These are phyloP conservation scores for Phalacrocorax brasilianus DNA, from an alignment of 2,113 vertebrate species.

Conservation along the genomic window DNA sequence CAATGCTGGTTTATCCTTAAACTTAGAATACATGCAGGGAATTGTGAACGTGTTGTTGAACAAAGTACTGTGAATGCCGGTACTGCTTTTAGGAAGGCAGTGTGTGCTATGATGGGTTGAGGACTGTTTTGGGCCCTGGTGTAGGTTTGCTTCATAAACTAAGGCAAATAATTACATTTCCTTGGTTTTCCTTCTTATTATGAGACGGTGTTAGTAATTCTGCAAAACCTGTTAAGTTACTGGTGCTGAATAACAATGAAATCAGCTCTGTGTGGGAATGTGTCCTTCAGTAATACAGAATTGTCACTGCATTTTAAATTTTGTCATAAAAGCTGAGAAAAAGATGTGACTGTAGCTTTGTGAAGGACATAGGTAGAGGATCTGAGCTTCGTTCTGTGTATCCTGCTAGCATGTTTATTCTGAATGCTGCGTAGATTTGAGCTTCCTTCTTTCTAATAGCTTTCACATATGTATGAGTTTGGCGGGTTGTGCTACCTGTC, in stretches of 20 bases:
- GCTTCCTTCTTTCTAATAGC: neutral
- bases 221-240: neutral
- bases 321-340: neutral
- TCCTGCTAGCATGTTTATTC: neutral
- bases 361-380: neutral
- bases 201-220: neutral
- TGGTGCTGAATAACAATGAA: neutral
- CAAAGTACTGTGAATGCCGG: neutral
- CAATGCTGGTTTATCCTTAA: neutral
- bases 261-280: neutral
- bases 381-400: neutral
- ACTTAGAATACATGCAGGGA: neutral
- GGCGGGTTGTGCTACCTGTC: neutral
- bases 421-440: neutral
- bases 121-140: neutral
- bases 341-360: neutral
- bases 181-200: neutral
- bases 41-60: neutral
- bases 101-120: neutral
- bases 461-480: neutral
- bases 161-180: neutral
- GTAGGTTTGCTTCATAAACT: neutral
- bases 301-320: neutral
- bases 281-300: neutral
- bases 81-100: neutral